Evolutionary conservation across 2,888 invertebrate genomes (phyloP), one percentile per base, ranked within the genome.

Genomic region (Cantharis lateralis): DNA sequence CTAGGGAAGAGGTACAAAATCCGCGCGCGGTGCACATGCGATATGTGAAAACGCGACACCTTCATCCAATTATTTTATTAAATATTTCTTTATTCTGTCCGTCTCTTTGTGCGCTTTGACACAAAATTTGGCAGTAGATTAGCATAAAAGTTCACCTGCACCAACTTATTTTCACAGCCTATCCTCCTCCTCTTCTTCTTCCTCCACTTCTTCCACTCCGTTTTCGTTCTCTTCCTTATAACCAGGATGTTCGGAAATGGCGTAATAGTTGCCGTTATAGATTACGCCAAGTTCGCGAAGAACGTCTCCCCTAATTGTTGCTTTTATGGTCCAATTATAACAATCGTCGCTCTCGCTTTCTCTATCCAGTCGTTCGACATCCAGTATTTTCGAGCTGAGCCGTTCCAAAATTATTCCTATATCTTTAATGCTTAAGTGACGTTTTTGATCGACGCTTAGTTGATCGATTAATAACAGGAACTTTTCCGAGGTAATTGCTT

Each of bases 241-340:
- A 77, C 96, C 96, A 76, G 97, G 97, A 89, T 97, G 97, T 89
- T 97, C 97, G 86, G 96, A 96, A 88, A 97, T 96, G 83, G 96
- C 96, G 90, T 97, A 97, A 89, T 96, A 97, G 90, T 96, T 97
- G 80, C 96, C 96, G 89, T 97, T 96, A 90, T 97, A 97, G 87
- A 97, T 96, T 83, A 97, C 96, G 80, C 97, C 97, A 80, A 97
- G 91, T 89, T 97, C 97, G 76, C 96, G 92, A 85, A 97, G 90
- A 84, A 96, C 95, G 89, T 97, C 96, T 72, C 97, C 97, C 79
- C 96, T 91, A 87, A 97, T 97, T 84, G 96, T 95, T 84, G 97
- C 97, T 89, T 96, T 97, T 90, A 97, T 97, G 89, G 97, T 97
- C 97, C 97, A 97, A 89, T 97, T 96, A 91, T 96, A 96, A 88